A percentile compares a stretch with the other conserved stretches of the same genome.
These are phyloP conservation scores for Adelphocoris suturalis DNA, from an alignment of 2,888 invertebrate species.

Conservation along the genomic window DNA sequence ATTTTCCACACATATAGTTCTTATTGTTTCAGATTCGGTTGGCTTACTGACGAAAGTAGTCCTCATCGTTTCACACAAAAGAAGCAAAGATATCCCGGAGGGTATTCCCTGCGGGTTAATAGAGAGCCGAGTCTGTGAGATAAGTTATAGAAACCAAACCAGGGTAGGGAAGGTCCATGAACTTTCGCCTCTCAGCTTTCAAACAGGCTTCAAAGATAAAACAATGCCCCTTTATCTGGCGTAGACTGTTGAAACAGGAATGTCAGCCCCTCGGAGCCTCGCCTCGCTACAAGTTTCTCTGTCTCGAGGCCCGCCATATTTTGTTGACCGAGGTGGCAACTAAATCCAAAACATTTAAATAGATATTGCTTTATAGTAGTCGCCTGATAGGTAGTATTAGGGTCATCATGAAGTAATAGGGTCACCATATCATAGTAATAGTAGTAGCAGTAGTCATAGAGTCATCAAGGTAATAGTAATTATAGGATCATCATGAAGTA, in stretches of 20 bases:
- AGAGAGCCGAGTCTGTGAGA: background rate
- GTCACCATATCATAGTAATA: too few relatives aligned
- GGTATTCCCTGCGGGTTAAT: background rate
- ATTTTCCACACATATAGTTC: too few relatives aligned
- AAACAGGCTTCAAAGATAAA: constrained; percentile 61
- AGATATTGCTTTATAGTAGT: too few relatives aligned
- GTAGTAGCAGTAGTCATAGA: too few relatives aligned
- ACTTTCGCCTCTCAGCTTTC: constrained; percentile 70
- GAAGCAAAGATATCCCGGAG: background rate
- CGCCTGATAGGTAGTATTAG: too few relatives aligned
- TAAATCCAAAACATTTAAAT: too few relatives aligned
- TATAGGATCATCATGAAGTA: too few relatives aligned
- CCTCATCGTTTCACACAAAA: background rate
- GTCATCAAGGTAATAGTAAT: too few relatives aligned
- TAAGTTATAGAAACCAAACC: constrained; percentile 50
- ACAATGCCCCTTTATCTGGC: constrained; percentile 69
- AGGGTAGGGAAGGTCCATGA: constrained; percentile 66
- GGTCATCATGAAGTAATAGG: too few relatives aligned
- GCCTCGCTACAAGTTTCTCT: constrained; percentile 14
- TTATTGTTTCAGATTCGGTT: too few relatives aligned
- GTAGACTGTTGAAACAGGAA: constrained; percentile 56
- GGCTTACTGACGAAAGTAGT: too few relatives aligned
- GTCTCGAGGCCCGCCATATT: background rate
- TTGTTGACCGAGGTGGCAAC: background rate
- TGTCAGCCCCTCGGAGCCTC: constrained; percentile 61